phyloP scores from a whole-genome alignment of 2,113 vertebrate genomes.

The Perca flavescens region DNA sequence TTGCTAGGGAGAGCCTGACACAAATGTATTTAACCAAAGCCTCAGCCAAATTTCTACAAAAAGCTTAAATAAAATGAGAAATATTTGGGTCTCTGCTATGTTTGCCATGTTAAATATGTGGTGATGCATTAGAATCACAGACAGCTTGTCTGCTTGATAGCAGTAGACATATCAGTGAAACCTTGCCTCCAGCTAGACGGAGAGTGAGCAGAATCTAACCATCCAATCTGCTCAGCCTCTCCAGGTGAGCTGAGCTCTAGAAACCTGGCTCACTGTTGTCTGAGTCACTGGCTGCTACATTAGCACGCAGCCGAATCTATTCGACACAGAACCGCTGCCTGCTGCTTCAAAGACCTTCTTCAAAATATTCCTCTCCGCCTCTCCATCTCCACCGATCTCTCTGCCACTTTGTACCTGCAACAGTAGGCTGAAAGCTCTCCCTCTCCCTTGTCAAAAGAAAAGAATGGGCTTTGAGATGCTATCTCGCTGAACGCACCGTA shows the following conservation, averaged over 20 bases:
- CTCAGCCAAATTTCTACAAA: constrained; percentile 14
- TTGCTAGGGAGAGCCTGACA: background rate
- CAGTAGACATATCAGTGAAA: constrained; percentile 64
- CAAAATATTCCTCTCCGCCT: constrained; percentile 59
- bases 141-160: constrained; percentile 62
- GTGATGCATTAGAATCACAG: constrained; percentile 63
- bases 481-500: constrained; percentile 19
- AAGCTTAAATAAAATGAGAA: constrained; percentile 23
- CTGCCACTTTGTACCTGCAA: constrained; percentile 55
- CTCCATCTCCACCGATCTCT: constrained; percentile 49
- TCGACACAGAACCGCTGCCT: constrained; percentile 45
- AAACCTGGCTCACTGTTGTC: constrained; percentile 57
- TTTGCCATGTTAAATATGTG: constrained; percentile 37
- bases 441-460: constrained; percentile 40
- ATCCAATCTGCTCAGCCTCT: constrained; percentile 69
- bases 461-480: constrained; percentile 47
- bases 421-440: constrained; percentile 57
- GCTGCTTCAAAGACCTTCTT: constrained; percentile 71
- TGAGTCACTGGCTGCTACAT: constrained; percentile 68
- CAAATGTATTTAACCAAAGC: constrained; percentile 2
- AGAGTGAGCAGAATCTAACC: constrained; percentile 66
- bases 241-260: constrained; percentile 60
- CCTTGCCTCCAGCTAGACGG: constrained; percentile 66
- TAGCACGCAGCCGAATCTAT: constrained; percentile 48
- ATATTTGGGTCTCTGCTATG: constrained; percentile 12